These are phyloP conservation scores for Rosalia funebris DNA, from an alignment of 2,888 invertebrate genomes.

Conservation along the genomic window DNA sequence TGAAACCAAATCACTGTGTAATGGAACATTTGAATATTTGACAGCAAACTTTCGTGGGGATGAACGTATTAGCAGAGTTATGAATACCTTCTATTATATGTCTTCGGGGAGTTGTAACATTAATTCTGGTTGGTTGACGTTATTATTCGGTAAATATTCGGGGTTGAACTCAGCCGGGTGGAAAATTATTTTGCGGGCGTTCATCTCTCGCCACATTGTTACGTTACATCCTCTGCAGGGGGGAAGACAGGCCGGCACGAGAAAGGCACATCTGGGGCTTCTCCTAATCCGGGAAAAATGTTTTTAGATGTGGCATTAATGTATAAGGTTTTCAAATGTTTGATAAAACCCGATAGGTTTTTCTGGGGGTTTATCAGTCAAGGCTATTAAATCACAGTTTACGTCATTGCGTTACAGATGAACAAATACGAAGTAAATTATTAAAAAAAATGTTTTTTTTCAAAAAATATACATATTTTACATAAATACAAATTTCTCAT, in stretches of 20 bases:
- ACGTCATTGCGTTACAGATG: no score
- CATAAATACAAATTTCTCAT: no score
- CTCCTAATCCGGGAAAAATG: slow-evolving; percentile 39
- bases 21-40: slow-evolving; percentile 5
- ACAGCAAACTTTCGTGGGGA: slow-evolving; percentile 19
- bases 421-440: no score
- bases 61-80: slow-evolving; percentile 25
- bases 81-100: slow-evolving; percentile 35
- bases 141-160: slow-evolving; percentile 61
- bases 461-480: no score
- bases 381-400: no score
- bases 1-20: no score
- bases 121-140: slow-evolving; percentile 60
- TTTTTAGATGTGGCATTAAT: slow-evolving; percentile 32
- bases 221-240: slow-evolving; percentile 43
- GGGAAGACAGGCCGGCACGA: slow-evolving; percentile 25
- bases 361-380: no score
- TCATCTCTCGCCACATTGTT: slow-evolving; percentile 59
- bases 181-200: slow-evolving; percentile 64
- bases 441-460: no score
- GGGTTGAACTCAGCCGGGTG: slow-evolving; percentile 56
- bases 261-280: slow-evolving; percentile 42
- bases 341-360: no score
- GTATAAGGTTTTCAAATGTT: no score
- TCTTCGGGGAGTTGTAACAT: slow-evolving; percentile 47